Evolutionary conservation across 1,140 invertebrate species (phyloP).

Genomic region (Drosophila sturtevanti): DNA sequence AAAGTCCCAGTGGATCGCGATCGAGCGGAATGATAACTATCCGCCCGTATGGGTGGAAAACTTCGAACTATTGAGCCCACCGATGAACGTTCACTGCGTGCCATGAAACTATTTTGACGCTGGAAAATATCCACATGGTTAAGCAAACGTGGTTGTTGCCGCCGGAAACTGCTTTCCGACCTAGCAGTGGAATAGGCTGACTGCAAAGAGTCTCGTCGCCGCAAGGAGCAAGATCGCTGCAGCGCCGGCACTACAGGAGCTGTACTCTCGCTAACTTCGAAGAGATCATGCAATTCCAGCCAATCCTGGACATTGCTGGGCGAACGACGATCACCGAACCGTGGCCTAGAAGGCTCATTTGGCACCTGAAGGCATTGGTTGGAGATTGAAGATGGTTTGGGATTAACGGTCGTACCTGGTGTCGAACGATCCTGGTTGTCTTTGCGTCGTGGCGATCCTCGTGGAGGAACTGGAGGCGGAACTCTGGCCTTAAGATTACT

Average conservation of each 20-base stretch:
- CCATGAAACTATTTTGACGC: constrained; percentile 74
- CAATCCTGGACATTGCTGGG: constrained; percentile 81
- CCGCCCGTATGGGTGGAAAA: constrained; percentile 72
- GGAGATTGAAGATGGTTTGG: constrained; percentile 16
- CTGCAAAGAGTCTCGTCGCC: constrained; percentile 59
- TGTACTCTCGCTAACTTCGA: constrained; percentile 36
- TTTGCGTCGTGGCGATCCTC: constrained; percentile 86
- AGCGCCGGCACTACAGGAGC: constrained; percentile 22
- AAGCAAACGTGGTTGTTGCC: constrained; percentile 44
- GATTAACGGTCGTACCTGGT: constrained; percentile 63
- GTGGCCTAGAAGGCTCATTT: constrained; percentile 39
- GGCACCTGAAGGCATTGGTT: constrained; percentile 56
- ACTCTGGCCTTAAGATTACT: constrained; percentile 85
- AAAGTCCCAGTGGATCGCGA: constrained; percentile 55
- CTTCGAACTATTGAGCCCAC: constrained; percentile 70
- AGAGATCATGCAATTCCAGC: constrained; percentile 79
- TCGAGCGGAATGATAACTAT: constrained; percentile 56
- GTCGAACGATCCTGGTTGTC: constrained; percentile 84
- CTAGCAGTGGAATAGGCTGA: constrained; percentile 66
- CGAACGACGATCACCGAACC: constrained; percentile 74
- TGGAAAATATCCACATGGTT: constrained; percentile 76
- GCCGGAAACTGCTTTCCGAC: constrained; percentile 60
- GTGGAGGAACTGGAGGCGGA: constrained; percentile 91
- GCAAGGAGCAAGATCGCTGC: constrained; percentile 25
- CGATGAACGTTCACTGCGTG: constrained; percentile 69